A percentile compares a stretch with the other conserved stretches of the same genome.
These are phyloP conservation scores for Accipiter cooperii DNA, from an alignment of 2,113 vertebrate genomes.

Conservation along the genomic window DNA sequence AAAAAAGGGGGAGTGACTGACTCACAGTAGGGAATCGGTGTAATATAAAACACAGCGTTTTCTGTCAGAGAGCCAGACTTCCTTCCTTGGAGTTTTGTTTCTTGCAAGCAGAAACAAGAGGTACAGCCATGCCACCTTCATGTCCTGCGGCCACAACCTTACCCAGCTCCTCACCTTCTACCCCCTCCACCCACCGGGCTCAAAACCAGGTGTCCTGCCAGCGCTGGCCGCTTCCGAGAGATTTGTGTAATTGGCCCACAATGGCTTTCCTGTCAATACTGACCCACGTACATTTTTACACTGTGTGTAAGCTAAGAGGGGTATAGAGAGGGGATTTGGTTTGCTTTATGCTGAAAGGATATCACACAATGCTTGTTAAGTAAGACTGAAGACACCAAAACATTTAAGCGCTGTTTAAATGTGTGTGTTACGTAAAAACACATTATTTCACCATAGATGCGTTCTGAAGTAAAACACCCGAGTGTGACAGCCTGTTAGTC, in stretches of 20 bases:
- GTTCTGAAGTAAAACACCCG: not conserved
- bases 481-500: constrained; percentile 28
- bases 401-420: not conserved
- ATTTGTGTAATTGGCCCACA: not conserved
- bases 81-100: constrained; percentile 48
- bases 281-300: not conserved
- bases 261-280: not conserved
- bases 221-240: not conserved
- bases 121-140: not conserved
- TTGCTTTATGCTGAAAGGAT: not conserved
- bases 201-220: not conserved
- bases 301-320: not conserved
- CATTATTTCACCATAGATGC: not conserved
- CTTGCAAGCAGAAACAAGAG: constrained; percentile 40
- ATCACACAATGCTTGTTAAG: not conserved
- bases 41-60: constrained; percentile 45
- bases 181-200: not conserved
- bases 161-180: not conserved
- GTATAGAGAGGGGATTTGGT: not conserved
- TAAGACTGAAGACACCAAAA: not conserved
- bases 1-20: constrained; percentile 20
- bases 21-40: constrained; percentile 36
- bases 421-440: not conserved
- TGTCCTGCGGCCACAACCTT: not conserved
- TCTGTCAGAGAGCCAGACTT: constrained; percentile 51